These are phyloP conservation scores for Zeugodacus cucurbitae DNA, from an alignment of 1,140 invertebrate genomes.

Conservation along the genomic window DNA sequence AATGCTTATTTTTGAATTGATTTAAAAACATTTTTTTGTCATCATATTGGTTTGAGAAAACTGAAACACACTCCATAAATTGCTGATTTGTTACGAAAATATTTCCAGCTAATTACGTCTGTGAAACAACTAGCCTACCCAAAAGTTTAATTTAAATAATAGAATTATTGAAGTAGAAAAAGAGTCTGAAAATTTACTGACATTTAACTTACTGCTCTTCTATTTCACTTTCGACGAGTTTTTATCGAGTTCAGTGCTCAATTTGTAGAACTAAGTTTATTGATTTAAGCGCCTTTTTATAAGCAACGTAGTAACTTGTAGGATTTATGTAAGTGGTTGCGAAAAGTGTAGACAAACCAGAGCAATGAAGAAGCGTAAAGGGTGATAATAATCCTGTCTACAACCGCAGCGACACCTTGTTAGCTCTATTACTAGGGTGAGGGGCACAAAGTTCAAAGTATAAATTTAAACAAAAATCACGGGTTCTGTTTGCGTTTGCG, in stretches of 20 bases:
- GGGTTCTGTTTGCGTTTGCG: neutral
- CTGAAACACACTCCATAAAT: too few species aligned
- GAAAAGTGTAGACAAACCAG: neutral
- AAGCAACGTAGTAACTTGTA: neutral
- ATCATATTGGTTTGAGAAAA: too few species aligned
- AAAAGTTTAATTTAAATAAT: too few species aligned
- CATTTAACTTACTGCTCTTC: neutral
- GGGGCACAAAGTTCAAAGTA: neutral
- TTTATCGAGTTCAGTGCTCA: neutral
- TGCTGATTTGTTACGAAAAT: too few species aligned
- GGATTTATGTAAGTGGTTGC: neutral
- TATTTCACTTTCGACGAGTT: neutral
- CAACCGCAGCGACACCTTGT: neutral
- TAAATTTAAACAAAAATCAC: neutral
- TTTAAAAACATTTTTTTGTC: too few species aligned
- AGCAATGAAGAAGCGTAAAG: neutral
- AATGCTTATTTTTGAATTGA: too few species aligned
- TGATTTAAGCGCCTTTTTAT: neutral
- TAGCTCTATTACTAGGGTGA: neutral
- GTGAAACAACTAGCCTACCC: too few species aligned
- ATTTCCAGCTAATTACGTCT: too few species aligned
- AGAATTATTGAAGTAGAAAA: neutral
- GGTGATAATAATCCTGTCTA: neutral
- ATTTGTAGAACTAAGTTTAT: neutral
- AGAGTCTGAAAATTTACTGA: neutral